Conservation (phyloP, 2,888 invertebrate genomes). For the Tetragonula carbonaria region DNA sequence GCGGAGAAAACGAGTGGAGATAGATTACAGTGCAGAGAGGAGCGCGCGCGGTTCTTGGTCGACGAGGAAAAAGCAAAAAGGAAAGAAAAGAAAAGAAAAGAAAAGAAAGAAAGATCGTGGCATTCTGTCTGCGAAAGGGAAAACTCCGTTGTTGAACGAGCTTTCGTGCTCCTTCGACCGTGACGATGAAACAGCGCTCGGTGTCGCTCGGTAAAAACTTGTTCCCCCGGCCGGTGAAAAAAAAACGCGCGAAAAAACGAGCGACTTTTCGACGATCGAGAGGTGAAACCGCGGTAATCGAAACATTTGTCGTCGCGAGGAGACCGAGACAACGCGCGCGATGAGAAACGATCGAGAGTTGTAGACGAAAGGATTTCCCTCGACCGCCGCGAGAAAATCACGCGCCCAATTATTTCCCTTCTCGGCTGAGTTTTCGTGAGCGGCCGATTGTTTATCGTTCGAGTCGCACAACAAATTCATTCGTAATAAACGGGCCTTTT, state of each 20-base stretch:
- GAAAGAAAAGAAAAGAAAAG: conserved; percentile 17
- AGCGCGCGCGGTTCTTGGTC: conserved; percentile 11
- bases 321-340: too few relatives aligned
- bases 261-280: conserved; percentile 1
- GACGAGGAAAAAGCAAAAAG: conserved; percentile 29
- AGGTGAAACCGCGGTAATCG: conserved; percentile 25
- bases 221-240: background rate
- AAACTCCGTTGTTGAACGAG: conserved; percentile 39
- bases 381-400: background rate
- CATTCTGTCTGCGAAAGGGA: conserved; percentile 69
- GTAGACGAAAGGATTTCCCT: background rate
- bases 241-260: background rate
- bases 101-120: conserved; percentile 49
- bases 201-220: conserved; percentile 14
- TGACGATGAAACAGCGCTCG: conserved; percentile 11
- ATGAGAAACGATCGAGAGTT: background rate
- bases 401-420: conserved; percentile 33
- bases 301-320: background rate
- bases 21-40: conserved; percentile 59
- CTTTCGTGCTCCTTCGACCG: conserved; percentile 14
- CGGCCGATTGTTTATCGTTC: conserved; percentile 46
- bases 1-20: conserved; percentile 65
- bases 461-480: conserved; percentile 32
- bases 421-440: conserved; percentile 26
- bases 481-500: conserved; percentile 56